Evolutionary conservation across 2,113 vertebrate species (phyloP).

Genomic region (Pteropus alecto): DNA sequence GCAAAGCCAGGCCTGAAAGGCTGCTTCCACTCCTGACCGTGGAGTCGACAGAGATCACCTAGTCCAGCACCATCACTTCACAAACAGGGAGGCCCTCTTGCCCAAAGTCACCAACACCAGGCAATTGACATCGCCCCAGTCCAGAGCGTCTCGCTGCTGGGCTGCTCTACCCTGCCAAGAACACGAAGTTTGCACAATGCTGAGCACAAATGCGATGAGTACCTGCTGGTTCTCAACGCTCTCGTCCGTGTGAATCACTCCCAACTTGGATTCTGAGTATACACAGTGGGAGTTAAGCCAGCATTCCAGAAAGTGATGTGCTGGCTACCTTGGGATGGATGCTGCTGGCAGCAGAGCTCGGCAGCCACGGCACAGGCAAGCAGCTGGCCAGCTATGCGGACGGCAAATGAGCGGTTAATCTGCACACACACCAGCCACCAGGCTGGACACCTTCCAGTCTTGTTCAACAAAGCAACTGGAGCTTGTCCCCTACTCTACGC

Average conservation of each 20-base stretch:
- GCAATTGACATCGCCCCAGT: not conserved
- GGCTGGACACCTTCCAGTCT: not conserved
- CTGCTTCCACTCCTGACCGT: not conserved
- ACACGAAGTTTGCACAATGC: not conserved
- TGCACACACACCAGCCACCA: not conserved
- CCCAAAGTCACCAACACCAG: not conserved
- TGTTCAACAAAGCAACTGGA: not conserved
- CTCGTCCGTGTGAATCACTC: not conserved
- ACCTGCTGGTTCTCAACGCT: not conserved
- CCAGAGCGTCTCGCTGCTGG: not conserved
- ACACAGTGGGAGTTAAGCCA: not conserved
- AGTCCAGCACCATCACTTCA: not conserved
- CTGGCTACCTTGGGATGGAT: not conserved
- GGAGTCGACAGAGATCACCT: not conserved
- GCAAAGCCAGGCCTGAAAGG: not conserved
- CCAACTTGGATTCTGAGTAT: rapidly evolving
- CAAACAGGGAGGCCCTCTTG: not conserved
- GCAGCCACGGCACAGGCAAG: not conserved
- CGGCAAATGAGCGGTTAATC: not conserved
- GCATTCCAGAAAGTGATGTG: not conserved
- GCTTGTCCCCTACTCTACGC: too few relatives aligned
- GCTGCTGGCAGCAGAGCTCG: not conserved
- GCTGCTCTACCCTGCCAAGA: rapidly evolving
- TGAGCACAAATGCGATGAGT: rapidly evolving
- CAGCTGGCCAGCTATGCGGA: too few relatives aligned